Base-by-base conservation (phyloP, 2,888 invertebrate species). In the Eustalomyia histrio region DNA sequence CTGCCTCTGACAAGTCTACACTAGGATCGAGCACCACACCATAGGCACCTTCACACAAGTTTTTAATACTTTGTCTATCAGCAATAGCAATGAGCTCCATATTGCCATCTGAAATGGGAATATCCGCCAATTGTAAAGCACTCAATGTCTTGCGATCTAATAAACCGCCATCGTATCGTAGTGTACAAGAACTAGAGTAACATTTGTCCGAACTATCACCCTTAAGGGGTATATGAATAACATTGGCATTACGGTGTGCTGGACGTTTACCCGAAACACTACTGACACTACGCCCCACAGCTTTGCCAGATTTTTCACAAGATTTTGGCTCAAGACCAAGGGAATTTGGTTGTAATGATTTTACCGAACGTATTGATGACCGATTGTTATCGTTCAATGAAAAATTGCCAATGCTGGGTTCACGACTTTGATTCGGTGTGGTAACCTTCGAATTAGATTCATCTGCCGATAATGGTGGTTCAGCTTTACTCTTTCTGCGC, bases 1-100 rank as follows among this genome's bases (percentile, higher is more conserved):
- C 97, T 0, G 96, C 96, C 85, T 97, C 96, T 0, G 95, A 96
- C 52, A 97, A 90, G 85, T 96, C 96, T 53, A 94, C 91, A 65
- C 93, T 93, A 47, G 90, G 88, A 85, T 91, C 91, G 2, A 91
- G 86, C 0, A 88, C 84, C 3, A 91, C 90, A 29, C 90, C 90
- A 53, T 86, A 91, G 65, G 89, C 88, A 0, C 90, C 91, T 76
- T 90, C 91, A 73, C 90, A 91, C 17, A 91, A 79, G 83, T 90
- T 90, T 81, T 85, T 87, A 60, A 91, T 88, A 79, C 91, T 91
- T 84, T 90, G 91, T 0, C 90, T 88, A 83, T 91, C 91, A 18
- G 91, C 90, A 83, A 91, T 91, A 0, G 93, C 93, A 0, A 93
- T 92, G n/a, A 93, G 87, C 78, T 93, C 93, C 84, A 93, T 92